Evolutionary conservation across 1,140 invertebrate species (phyloP).

Genomic region (Mizuhopecten yessoensis): DNA sequence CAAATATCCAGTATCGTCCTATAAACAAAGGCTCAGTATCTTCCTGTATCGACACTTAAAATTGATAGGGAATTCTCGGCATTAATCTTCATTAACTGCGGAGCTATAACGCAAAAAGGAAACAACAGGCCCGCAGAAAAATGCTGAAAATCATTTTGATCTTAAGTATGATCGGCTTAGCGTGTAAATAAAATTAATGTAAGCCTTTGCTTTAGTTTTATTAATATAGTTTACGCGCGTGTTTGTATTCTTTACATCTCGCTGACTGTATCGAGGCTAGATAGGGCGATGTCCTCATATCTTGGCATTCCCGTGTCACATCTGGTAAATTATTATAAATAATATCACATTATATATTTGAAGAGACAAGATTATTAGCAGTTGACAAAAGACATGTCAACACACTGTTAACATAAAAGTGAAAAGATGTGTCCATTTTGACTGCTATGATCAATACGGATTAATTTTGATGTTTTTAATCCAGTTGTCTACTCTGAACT

Average conservation of each 20-base stretch:
- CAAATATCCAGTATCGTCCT: not conserved
- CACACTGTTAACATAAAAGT: too few relatives aligned
- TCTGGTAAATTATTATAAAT: not conserved
- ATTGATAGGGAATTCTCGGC: not conserved
- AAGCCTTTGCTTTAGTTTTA: not conserved
- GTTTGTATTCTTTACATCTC: not conserved
- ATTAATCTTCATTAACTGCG: slow-evolving; percentile 27
- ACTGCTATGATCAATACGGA: too few relatives aligned
- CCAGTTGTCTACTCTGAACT: too few relatives aligned
- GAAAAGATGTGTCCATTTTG: too few relatives aligned
- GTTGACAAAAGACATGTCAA: not conserved
- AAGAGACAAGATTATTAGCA: not conserved
- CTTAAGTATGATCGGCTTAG: slow-evolving; percentile 6
- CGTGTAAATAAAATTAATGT: slow-evolving; percentile 40
- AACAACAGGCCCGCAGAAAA: slow-evolving; percentile 30
- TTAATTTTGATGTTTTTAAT: too few relatives aligned
- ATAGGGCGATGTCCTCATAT: not conserved
- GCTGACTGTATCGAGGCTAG: not conserved
- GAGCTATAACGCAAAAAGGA: not conserved
- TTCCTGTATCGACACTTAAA: slow-evolving; percentile 1
- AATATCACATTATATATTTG: not conserved
- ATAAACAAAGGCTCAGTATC: not conserved
- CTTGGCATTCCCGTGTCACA: not conserved
- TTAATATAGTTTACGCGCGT: not conserved
- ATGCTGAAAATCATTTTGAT: not conserved